Evolutionary conservation across 2,113 vertebrate species (phyloP).

Genomic region (Rhineura floridana): DNA sequence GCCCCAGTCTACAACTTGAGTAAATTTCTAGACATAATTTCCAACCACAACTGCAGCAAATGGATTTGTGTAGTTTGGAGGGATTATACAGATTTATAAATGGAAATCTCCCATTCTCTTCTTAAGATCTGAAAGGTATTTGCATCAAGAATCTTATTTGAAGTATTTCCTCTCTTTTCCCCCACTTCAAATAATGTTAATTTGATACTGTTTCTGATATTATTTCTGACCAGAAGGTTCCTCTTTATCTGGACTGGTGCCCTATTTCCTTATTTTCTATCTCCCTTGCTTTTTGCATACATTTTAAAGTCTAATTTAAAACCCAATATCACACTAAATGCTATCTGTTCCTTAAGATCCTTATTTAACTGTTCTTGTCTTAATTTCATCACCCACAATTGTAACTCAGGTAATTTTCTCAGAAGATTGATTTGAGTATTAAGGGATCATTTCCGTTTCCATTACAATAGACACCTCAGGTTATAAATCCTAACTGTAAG

Average conservation of each 20-base stretch:
- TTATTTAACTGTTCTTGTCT: conserved; percentile 67
- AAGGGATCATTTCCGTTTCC: conserved; percentile 72
- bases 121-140: conserved; percentile 46
- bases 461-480: conserved; percentile 71
- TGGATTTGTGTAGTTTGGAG: conserved; percentile 39
- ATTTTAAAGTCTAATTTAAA: conserved; percentile 64
- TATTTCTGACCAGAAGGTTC: conserved; percentile 59
- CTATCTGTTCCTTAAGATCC: conserved; percentile 54
- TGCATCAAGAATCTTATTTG: conserved; percentile 63
- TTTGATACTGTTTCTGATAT: conserved; percentile 57
- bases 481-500: conserved; percentile 68
- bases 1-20: neutral
- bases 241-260: conserved; percentile 47
- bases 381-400: conserved; percentile 71
- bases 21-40: conserved; percentile 48
- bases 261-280: conserved; percentile 23
- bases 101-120: conserved; percentile 46
- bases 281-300: conserved; percentile 21
- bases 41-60: conserved; percentile 54
- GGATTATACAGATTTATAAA: conserved; percentile 51
- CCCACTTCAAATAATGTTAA: conserved; percentile 37
- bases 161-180: conserved; percentile 17
- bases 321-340: conserved; percentile 39
- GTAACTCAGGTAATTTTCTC: conserved; percentile 72
- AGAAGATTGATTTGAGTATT: conserved; percentile 75